Evolutionary conservation across 2,888 invertebrate species (phyloP), one percentile per base, ranked within the genome.

Genomic region (Zygogramma bicolorata): DNA sequence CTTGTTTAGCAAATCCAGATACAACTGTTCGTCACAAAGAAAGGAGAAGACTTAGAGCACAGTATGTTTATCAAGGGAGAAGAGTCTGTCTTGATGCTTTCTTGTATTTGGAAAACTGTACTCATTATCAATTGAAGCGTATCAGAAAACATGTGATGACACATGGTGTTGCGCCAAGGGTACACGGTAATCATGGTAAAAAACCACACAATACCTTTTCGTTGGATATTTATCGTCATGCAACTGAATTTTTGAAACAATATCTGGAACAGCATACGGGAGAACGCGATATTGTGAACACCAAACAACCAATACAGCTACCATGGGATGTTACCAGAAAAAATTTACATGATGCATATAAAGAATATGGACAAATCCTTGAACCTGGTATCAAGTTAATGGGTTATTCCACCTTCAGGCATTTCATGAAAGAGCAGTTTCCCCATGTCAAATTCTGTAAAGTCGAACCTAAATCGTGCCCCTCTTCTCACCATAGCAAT

Each of bases 401-500:
- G 93, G 94, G 94, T 0, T 94, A 94, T 81, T 93, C 94, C 1
- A 94, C 94, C 8, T 94, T 94, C 87, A 88, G 94, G 75, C 92
- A 93, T 80, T 94, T 94, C 83, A 93, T 94, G 92, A 94, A 93
- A 83, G 93, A 93, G 80, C 94, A 94, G 83, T 94, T 94, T 85
- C 93, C 94, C 0, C 92, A 93, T 80, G 92, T 94, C 3, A 93
- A 92, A 83, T 94, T 94, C 82, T 88, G 88, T 58, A 90, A 90
- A 81, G 82, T 89, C 15, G 92, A 92, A 74, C 90, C 91, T 0
- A 91, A 91, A 81, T 89, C 88, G 77, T 88, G 88, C 74, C 76
- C 76, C 65, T 62, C 70, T 31, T 62, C 75, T 2, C 75, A 59
- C 87, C 88, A 73, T 86, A 87, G 68, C 87, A 88, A 61, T 88